Evolutionary conservation across 2,888 invertebrate species (phyloP).

Genomic region (Acrobasis consociella): DNA sequence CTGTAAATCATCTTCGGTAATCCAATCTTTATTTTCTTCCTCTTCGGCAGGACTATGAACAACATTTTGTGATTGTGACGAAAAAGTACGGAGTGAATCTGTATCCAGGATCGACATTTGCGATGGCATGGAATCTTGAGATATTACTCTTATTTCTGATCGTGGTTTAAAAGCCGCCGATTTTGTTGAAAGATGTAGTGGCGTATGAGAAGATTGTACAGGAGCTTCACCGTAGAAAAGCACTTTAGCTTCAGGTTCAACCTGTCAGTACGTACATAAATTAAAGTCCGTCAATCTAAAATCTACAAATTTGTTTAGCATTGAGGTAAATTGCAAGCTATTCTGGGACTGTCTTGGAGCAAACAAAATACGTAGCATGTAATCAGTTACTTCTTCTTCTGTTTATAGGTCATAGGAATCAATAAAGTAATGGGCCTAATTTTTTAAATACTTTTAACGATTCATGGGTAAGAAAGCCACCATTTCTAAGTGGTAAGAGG

Average conservation of each 20-base stretch:
- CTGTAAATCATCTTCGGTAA: conserved; percentile 52
- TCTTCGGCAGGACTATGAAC: conserved; percentile 7
- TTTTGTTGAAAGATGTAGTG: conserved; percentile 6
- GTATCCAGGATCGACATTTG: neutral
- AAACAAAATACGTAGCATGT: too few relatives aligned
- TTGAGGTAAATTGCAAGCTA: too few relatives aligned
- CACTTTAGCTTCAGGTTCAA: conserved; percentile 34
- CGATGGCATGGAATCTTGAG: too few relatives aligned
- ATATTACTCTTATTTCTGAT: neutral
- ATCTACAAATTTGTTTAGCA: too few relatives aligned
- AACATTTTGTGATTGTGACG: neutral
- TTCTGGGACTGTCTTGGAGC: too few relatives aligned
- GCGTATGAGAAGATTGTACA: conserved; percentile 23
- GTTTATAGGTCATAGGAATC: too few relatives aligned
- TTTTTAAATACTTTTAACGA: too few relatives aligned
- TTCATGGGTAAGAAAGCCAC: too few relatives aligned
- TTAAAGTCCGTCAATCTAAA: too few relatives aligned
- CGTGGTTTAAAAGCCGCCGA: neutral
- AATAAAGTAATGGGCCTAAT: too few relatives aligned
- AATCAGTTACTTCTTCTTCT: too few relatives aligned
- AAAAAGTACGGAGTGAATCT: neutral
- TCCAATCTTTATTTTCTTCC: conserved; percentile 32
- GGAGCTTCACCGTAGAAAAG: conserved; percentile 31
- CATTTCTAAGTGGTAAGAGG: too few relatives aligned
- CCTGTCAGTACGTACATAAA: neutral